Base-by-base conservation (phyloP, 1,140 invertebrate genomes). In the Teleopsis dalmanni region DNA sequence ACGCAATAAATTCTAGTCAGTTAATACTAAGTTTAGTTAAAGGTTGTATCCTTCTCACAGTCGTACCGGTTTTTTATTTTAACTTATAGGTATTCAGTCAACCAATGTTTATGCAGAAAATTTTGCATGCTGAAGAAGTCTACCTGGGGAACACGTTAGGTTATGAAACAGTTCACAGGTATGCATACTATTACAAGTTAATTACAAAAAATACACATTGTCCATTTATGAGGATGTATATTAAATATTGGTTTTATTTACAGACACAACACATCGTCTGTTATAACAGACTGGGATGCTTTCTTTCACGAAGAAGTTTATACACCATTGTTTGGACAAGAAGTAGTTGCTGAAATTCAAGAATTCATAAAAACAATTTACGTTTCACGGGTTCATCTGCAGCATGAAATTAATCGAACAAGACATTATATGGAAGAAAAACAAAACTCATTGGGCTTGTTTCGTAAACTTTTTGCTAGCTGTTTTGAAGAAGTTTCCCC, bases 401-500 rank as follows among this genome's bases (percentile, higher is more conserved):
- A 40, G 7, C 59, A 65, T 48, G 58, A 57, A 52, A 60, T 70
- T 3, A 54, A 65, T 45, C 47, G 31, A 36, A 50, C 53, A 14
- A 59, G 66, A 8, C 46, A 59, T 31, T 52, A 62, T 29, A 50
- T 67, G n/a, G 42, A 68, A 14, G 51, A 57, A 45, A 29, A 56
- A 21, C 60, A 61, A 34, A 49, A 62, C 47, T 47, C 60, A 26
- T 56, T 58, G 40, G 60, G 59, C 11, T 66, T 62, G 22, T 55
- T 72, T 26, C 61, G 59, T 44, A 55, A 55, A 38, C 47, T 76
- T 10, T 75, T 58, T 72, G 73, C 10, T 61, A 70, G 42, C 58
- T 63, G 52, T 11, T 55, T 55, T 11, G 66, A 74, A 25, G 65
- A 74, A 23, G 55, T 50, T 37, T 64, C 65, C 1, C 70, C 57